phyloP scores from a whole-genome alignment of 2,888 invertebrate genomes.

The Augiades crinisus region DNA sequence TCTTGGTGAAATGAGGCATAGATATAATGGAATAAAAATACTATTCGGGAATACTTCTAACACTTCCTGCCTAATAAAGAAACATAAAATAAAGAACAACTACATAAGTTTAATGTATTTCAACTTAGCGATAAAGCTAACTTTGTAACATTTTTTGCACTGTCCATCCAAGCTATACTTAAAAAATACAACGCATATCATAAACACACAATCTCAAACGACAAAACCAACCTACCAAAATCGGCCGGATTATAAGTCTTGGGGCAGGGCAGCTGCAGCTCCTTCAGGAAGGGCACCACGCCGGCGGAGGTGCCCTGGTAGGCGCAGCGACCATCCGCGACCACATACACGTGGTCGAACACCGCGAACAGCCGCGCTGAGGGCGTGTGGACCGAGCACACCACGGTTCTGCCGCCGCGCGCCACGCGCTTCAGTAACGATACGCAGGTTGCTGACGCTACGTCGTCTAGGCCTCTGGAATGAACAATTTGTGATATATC shows the following conservation, averaged over 20 bases:
- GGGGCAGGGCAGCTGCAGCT: conserved; percentile 92
- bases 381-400: conserved; percentile 98
- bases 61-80: too few relatives aligned
- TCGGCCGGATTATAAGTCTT: conserved; percentile 97
- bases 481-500: too few relatives aligned
- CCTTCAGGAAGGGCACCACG: conserved; percentile 90
- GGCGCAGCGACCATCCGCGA: conserved; percentile 94
- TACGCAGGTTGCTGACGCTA: conserved; percentile 94
- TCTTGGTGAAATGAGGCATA: too few relatives aligned
- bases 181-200: too few relatives aligned
- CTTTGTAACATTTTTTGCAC: too few relatives aligned
- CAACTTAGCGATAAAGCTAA: too few relatives aligned
- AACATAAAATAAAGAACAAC: too few relatives aligned
- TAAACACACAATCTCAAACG: too few relatives aligned
- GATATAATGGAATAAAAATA: too few relatives aligned
- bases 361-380: conserved; percentile 95
- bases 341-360: conserved; percentile 95
- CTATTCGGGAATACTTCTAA: too few relatives aligned
- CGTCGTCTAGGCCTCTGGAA: conserved; percentile 93
- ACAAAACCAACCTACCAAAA: conserved; percentile 94
- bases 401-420: conserved; percentile 92
- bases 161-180: too few relatives aligned
- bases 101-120: too few relatives aligned
- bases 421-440: conserved; percentile 92
- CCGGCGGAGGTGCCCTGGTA: conserved; percentile 91